Evolutionary conservation across 2,888 invertebrate genomes (phyloP), one percentile per base, ranked within the genome.

Genomic region (Cryptocephalus moraei): DNA sequence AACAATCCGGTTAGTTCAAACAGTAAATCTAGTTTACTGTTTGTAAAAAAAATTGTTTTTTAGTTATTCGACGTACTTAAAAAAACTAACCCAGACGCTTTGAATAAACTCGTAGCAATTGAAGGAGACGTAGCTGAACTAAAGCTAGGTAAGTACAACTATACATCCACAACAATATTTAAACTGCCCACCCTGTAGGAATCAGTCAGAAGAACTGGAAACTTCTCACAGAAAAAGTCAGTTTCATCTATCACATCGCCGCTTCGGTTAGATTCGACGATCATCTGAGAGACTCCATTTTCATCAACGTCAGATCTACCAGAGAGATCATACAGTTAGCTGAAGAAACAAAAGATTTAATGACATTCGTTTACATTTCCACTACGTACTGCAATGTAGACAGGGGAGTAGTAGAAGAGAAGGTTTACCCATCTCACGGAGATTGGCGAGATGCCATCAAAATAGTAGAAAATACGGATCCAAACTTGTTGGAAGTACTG

Each of bases 381-480:
- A 91, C 93, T 0, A 86, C 91, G 0, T 94, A 90, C 66, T 82
- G 88, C 8, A 90, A 94, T 68, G 85, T 86, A 6, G 84, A 91
- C 57, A 75, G 79, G 34, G 11, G 78, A 9, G 75, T 77, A 0
- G 81, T 91, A 0, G 83, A 86, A 44, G 93, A 94, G 46, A 41
- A 78, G 45, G 71, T 91, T 40, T 91, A 91, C 62, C 82, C 84
- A 46, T 68, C 80, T 0, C 76, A 77, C 39, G 78, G 79, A 0
- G 79, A 86, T 60, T 89, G 88, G 86, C 72, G 75, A 14, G 75
- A 78, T 2, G 75, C 81, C 0, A 75, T 90, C 6, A 72, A 75
- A 41, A 68, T 86, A 8, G 82, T 80, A 1, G 84, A 87, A 59
- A 74, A 66, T 0, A 55, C 75, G 0, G 82, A 86, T 49, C 74